Base-by-base conservation (phyloP, 2,888 invertebrate genomes). In the Brachyptera putata region DNA sequence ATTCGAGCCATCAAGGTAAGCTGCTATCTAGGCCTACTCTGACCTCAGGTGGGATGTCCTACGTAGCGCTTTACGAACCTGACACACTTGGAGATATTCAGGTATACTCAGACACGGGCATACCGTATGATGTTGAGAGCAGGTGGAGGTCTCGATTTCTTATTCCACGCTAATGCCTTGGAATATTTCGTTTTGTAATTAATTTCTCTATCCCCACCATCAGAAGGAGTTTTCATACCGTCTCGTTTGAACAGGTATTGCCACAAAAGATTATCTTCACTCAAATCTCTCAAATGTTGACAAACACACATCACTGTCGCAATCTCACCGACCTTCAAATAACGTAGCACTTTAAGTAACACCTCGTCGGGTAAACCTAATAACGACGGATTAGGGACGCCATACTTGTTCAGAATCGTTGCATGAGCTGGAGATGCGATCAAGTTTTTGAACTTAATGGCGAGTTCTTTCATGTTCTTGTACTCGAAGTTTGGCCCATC, bases 191-290 rank as follows among this genome's bases (percentile, higher is more conserved):
- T 11, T 11, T 30, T 30, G 30, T 30, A 30, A 30, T 5, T 30
- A 7, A 30, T 11, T 7, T 30, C 11, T 30, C 30, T 11, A 30
- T 7, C 11, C 7, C 30, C 30, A 11, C 7, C 30, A 11, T 30
- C 11, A 5, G 11, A 30, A 30, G 30, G 30, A 7, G 24, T 24
- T 1, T 21, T n/a, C 21, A 46, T 9, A 11, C 24, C 24, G 24
- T 46, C 46, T 24, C 46, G 22, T 22, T 53, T 36, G 13, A 16
- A 34, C 2, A 36, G n/a, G 14, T 30, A 18, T 21, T 53, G 16
- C 53, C 53, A 53, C 13, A 53, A 22, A 3, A 34, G 36, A 21
- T 53, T 18, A 21, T 53, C 53, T 11, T 53, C 21, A 36, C 14
- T 22, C 53, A 53, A n/a, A 11, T 18, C 1, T 1, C 36, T 53